These are phyloP conservation scores for Bambusicola thoracicus DNA, from an alignment of 2,113 vertebrate species.

Conservation along the genomic window DNA sequence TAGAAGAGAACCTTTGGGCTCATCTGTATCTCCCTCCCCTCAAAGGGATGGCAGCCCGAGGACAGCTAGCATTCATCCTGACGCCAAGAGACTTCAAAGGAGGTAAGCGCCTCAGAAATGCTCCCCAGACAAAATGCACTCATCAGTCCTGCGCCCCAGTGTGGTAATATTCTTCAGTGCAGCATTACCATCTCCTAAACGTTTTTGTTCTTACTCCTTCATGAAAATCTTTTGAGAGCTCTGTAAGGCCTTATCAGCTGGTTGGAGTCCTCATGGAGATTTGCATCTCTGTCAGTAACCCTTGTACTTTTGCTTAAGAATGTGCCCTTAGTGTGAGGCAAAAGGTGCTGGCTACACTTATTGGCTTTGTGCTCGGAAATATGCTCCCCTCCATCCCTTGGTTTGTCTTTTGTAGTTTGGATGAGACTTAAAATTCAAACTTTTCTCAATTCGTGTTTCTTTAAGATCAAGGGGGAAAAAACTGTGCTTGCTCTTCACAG, in stretches of 20 bases:
- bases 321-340: not conserved
- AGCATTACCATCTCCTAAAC: not conserved
- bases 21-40: slow-evolving; percentile 69
- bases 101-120: slow-evolving; percentile 72
- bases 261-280: not conserved
- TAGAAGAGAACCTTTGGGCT: slow-evolving; percentile 76
- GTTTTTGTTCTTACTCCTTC: not conserved
- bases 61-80: slow-evolving; percentile 70
- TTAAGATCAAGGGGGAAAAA: not conserved
- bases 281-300: not conserved
- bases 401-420: not conserved
- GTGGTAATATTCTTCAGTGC: not conserved
- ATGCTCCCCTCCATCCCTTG: not conserved
- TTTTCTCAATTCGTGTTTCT: not conserved
- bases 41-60: slow-evolving; percentile 71
- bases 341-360: not conserved
- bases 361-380: not conserved
- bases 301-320: not conserved
- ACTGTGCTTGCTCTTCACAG: not conserved
- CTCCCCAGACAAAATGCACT: slow-evolving; percentile 23
- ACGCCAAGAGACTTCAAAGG: slow-evolving; percentile 58
- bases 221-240: not conserved
- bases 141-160: not conserved
- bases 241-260: not conserved
- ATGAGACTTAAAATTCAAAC: not conserved